Percentiles rank a stretch among this genome's conserved stretches.
phyloP scores from a whole-genome alignment of 2,888 invertebrate species.

The Penaeus monodon region DNA sequence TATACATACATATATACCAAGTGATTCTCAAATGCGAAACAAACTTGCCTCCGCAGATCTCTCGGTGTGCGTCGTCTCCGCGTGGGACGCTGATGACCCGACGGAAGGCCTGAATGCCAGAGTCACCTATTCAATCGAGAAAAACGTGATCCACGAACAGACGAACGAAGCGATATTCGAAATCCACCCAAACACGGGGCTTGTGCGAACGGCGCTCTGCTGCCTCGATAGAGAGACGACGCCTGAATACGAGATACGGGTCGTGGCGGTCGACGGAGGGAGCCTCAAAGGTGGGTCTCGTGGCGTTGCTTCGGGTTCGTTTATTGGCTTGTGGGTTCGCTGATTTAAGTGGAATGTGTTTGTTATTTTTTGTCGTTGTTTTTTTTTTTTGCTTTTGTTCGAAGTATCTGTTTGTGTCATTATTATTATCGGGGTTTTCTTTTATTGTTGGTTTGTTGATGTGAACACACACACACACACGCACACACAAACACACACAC shows the following conservation, averaged over 20 bases:
- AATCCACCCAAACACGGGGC: slow-evolving; percentile 21
- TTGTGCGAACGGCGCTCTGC: slow-evolving; percentile 46
- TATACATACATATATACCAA: too few species aligned
- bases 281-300: slow-evolving; percentile 46
- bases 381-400: too few species aligned
- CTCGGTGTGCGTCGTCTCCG: slow-evolving; percentile 33
- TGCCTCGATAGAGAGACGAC: slow-evolving; percentile 54
- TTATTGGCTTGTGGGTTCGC: too few species aligned
- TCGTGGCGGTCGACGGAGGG: slow-evolving; percentile 53
- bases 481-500: too few species aligned
- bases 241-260: slow-evolving; percentile 35
- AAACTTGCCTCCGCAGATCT: not conserved
- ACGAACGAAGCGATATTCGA: slow-evolving; percentile 44
- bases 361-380: too few species aligned
- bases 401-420: too few species aligned
- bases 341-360: too few species aligned
- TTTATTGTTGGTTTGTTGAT: too few species aligned
- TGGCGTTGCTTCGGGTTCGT: too few species aligned
- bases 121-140: slow-evolving; percentile 47
- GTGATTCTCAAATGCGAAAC: too few species aligned
- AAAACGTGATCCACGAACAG: slow-evolving; percentile 42
- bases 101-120: slow-evolving; percentile 24
- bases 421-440: too few species aligned
- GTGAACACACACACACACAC: too few species aligned
- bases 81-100: slow-evolving; percentile 47